These are phyloP conservation scores for Sthenelais limicola DNA, from an alignment of 2,888 invertebrate genomes.

Conservation along the genomic window DNA sequence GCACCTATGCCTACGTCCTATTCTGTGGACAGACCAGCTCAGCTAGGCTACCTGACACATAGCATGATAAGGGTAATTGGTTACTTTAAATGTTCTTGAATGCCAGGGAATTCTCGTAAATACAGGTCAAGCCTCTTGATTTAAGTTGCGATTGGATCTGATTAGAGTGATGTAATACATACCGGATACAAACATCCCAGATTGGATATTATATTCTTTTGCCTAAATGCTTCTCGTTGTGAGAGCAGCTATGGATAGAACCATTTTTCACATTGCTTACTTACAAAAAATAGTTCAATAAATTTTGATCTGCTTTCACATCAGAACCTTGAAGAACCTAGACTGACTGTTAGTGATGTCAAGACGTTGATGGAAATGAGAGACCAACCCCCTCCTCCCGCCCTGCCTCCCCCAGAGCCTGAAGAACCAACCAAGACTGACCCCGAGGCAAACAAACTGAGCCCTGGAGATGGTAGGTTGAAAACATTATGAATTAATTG, in stretches of 20 bases:
- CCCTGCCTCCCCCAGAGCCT: slow-evolving; percentile 56
- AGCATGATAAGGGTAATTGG: slow-evolving; percentile 62
- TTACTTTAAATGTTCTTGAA: neutral
- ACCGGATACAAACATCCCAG: too few species aligned
- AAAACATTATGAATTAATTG: too few species aligned
- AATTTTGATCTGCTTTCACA: neutral
- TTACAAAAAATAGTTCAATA: too few species aligned
- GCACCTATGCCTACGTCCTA: slow-evolving; percentile 4
- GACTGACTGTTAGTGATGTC: slow-evolving; percentile 69
- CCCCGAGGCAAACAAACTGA: slow-evolving; percentile 62
- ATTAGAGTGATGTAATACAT: too few species aligned
- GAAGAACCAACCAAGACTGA: slow-evolving; percentile 55
- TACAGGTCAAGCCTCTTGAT: neutral
- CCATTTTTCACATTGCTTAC: too few species aligned
- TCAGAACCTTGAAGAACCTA: slow-evolving; percentile 47
- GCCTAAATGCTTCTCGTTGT: too few species aligned
- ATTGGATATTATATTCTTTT: too few species aligned
- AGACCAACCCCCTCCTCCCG: slow-evolving; percentile 49
- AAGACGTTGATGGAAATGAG: slow-evolving; percentile 60
- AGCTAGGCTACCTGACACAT: slow-evolving; percentile 70
- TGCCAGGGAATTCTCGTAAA: neutral
- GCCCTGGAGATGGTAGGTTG: slow-evolving; percentile 66
- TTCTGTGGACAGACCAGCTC: slow-evolving; percentile 56
- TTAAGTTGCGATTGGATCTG: neutral
- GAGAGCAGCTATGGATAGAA: too few species aligned